Evolutionary conservation across 2,888 invertebrate species (phyloP).

Genomic region (Belgica antarctica): DNA sequence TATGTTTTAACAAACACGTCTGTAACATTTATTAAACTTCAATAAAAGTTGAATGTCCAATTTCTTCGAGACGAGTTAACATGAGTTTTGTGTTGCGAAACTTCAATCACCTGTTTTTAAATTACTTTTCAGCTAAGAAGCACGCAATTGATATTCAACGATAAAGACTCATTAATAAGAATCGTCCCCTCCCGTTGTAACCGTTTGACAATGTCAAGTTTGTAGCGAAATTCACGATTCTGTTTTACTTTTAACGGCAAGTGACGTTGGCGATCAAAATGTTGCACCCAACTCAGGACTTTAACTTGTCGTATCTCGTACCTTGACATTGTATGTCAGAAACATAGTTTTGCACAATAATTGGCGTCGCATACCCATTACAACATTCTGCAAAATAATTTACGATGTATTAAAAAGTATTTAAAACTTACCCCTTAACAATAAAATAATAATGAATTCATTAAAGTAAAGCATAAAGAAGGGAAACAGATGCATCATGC

Average conservation of each 20-base stretch:
- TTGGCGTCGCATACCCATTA: background rate
- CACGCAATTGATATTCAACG: background rate
- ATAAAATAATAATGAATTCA: conserved; percentile 31
- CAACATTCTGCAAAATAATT: conserved; percentile 8
- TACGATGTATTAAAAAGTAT: conserved; percentile 26
- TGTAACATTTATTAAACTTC: background rate
- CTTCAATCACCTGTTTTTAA: background rate
- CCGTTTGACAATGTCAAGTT: conserved; percentile 15
- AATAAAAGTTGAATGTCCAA: background rate
- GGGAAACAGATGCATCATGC: conserved; percentile 13
- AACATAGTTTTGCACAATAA: background rate
- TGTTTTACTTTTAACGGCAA: too few relatives aligned
- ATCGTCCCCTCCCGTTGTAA: too few relatives aligned
- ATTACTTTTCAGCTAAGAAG: background rate
- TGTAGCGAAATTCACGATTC: background rate
- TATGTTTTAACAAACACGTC: background rate
- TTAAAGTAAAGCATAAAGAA: conserved; percentile 22
- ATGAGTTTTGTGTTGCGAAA: too few relatives aligned
- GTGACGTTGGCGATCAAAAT: background rate
- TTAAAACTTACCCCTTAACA: conserved; percentile 19
- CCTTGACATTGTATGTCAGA: background rate
- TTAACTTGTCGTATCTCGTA: too few relatives aligned
- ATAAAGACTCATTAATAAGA: conserved; percentile 6
- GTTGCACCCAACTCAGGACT: too few relatives aligned
- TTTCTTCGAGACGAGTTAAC: background rate